Evolutionary conservation across 2,113 vertebrate genomes (phyloP), one percentile per base, ranked within the genome.

Genomic region (Fregata magnificens): DNA sequence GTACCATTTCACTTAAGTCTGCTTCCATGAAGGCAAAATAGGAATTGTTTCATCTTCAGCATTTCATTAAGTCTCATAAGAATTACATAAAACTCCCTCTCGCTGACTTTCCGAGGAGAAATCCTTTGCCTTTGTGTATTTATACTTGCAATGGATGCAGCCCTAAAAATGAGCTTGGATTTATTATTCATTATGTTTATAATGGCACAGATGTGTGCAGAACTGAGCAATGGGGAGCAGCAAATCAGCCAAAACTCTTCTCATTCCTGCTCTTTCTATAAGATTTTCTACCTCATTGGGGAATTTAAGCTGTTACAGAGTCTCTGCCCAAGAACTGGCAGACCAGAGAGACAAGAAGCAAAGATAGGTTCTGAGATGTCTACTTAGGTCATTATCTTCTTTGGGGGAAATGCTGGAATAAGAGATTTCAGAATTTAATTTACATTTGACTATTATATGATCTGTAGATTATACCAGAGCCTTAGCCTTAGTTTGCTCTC

Each of bases 171-270:
- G 91, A 94, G 95, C 93, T 95, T 97, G 95, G 95, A 97, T 97
- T 96, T 96, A 97, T 97, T 97, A 97, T 97, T 97, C 93, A 97
- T 97, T 97, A 95, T 94, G 94, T 97, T 97, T 97, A 93, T 95
- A 97, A 95, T 97, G 91, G 93, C 95, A 96, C 82, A 94, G 95
- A 97, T 93, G 82, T 93, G 62, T 93, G 94, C 74, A 95, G 95
- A 95, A 97, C 66, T 85, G 89, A 97, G 95, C 86, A 96, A 97
- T 89, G 50, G 91, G 95, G 92, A 96, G 91, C 81, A 94, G 87
- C 72, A 95, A 93, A 95, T 95, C 93, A 95, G 78, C 91, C 93
- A 69, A 97, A 95, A 93, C 81, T 82, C 86, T 91, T 93, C 86
- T 92, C 32, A 72, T 93, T 91, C 91, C 66, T 88, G 34, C 44